A percentile compares a stretch with the other conserved stretches of the same genome.
Conservation (phyloP, 2,113 vertebrate genomes). For the Oreochromis aureus region DNA sequence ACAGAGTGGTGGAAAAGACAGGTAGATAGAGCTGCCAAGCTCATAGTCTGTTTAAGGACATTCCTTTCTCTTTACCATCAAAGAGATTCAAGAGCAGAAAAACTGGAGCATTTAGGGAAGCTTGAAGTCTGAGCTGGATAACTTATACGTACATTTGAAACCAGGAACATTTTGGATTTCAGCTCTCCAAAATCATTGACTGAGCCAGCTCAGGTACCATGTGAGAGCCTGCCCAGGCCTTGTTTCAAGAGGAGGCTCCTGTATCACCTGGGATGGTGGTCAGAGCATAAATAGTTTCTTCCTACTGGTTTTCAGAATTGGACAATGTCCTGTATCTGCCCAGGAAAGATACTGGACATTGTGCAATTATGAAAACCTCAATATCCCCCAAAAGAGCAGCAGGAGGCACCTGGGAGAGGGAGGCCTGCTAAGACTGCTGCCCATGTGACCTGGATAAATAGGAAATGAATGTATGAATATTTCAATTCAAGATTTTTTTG, state of each 20-base stretch:
- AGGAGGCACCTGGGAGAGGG: background rate
- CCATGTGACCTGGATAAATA: background rate
- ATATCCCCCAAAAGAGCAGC: background rate
- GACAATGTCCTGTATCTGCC: background rate
- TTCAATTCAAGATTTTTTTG: background rate
- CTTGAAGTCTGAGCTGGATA: background rate
- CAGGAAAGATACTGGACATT: background rate
- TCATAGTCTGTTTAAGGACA: background rate
- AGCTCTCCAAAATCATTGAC: background rate
- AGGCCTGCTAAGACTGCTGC: background rate
- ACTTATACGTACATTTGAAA: background rate
- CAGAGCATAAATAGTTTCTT: background rate
- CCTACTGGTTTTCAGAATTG: background rate
- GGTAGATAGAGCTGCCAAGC: background rate
- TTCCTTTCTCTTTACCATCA: background rate
- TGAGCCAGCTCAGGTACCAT: background rate
- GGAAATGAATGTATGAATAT: background rate
- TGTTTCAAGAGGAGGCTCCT: background rate
- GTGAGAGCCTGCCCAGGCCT: background rate
- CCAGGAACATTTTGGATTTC: background rate
- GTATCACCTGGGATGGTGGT: background rate
- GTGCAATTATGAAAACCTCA: background rate
- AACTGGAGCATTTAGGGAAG: background rate
- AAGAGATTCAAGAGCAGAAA: background rate
- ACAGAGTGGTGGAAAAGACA: background rate